Conservation (phyloP, 2,888 invertebrate genomes). For the Cacoxenus indagator region DNA sequence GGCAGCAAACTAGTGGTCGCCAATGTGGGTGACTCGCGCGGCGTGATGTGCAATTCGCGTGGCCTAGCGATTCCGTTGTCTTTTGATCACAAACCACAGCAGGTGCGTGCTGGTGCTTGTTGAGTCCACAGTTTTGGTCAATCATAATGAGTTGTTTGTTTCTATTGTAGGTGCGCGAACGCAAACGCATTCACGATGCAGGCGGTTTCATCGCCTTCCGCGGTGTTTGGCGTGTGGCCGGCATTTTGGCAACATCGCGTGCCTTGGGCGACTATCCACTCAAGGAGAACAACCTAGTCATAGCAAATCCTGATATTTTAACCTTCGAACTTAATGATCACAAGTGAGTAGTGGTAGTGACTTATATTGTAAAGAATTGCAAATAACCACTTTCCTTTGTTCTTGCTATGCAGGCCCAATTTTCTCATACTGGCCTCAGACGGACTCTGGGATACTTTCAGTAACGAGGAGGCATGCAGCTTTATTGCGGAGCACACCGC, state of each 20-base stretch:
- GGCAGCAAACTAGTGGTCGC: conserved; percentile 88
- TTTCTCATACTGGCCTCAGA: conserved; percentile 95
- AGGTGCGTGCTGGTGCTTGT: too few species aligned
- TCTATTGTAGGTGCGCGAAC: conserved; percentile 81
- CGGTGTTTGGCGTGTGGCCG: conserved; percentile 96
- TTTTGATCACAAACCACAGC: conserved; percentile 97
- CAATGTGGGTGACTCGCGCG: conserved; percentile 96
- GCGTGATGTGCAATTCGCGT: conserved; percentile 92
- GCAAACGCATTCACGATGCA: conserved; percentile 92
- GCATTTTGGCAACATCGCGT: conserved; percentile 92
- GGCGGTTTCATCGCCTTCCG: conserved; percentile 96
- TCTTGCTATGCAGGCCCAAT: conserved; percentile 74
- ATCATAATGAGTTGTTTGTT: background rate
- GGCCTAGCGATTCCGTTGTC: conserved; percentile 93
- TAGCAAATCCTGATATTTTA: conserved; percentile 95
- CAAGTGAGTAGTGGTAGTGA: conserved; percentile 70
- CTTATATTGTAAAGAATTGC: background rate
- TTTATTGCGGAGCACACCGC: conserved; percentile 88
- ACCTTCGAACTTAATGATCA: conserved; percentile 90
- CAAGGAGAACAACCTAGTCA: conserved; percentile 93
- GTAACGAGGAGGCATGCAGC: conserved; percentile 93
- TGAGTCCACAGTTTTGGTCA: too few species aligned
- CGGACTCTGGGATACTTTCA: conserved; percentile 96
- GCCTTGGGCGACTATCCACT: conserved; percentile 96
- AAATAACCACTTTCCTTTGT: background rate